Evolutionary conservation across 1,140 invertebrate genomes (phyloP), one percentile per base, ranked within the genome.

Genomic region (Dendroctonus valens): DNA sequence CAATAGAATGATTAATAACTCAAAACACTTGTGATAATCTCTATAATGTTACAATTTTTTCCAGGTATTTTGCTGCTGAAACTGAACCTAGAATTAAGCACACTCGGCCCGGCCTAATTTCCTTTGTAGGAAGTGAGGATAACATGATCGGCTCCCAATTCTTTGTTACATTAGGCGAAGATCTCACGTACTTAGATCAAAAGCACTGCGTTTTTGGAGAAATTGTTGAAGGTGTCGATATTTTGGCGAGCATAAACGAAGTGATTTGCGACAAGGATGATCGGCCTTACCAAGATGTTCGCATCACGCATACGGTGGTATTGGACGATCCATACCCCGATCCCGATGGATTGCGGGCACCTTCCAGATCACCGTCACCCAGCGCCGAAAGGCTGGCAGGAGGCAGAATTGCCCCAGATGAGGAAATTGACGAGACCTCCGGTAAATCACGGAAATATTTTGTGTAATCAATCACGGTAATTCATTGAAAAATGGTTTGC

Each of bases 161-260:
- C 81, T 99, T 99, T 77, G 88, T 99, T 50, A 99, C 98, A 0
- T 82, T 99, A 5, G 91, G 86, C 5, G 84, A 91, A n/a, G 88
- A 96, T 74, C 81, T 99, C 5, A 90, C 93, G 54, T 99, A 95
- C 61, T 81, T 99, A 49, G 96, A 99, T 81, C 88, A 85, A 8
- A 85, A 91, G 59, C 98, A 99, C 79, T 97, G 95, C 76, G 93
- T 99, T 7, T 98, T 99, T 82, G 98, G 97, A 0, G 91, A 98
- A 82, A 92, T 98, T 2, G 85, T 87, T 0, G 97, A 99, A 83
- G 96, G 97, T 0, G 82, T 92, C 42, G 96, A 99, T 59, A 83
- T 96, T 14, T 80, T 99, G 8, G 79, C 83, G 8, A 26, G 68
- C 76, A 83, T 99, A 0, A 99, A 99, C 80, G 94, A 98, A 74